Base-by-base conservation (phyloP, 1,140 invertebrate species). In the Rhopalosiphum maidis region DNA sequence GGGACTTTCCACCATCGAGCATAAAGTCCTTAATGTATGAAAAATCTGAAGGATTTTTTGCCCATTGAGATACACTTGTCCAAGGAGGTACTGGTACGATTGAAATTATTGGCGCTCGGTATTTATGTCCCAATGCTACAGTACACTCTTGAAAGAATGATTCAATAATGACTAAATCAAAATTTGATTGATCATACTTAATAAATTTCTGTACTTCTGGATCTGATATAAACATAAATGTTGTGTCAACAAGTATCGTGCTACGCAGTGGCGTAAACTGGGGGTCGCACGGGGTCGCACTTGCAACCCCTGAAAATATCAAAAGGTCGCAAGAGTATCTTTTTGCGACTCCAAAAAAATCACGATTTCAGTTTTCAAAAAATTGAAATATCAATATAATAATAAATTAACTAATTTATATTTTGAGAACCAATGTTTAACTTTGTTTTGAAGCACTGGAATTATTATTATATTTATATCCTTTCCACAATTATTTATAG, bases 101-200 rank as follows among this genome's bases (percentile, higher is more conserved):
- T 5, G 30, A n/a, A n/a, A 94, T 82, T 37, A 94, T 25, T 35
- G 93, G 93, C 7, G 90, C 90, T 55, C 51, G 23, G 54, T 94
- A 94, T 68, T 90, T 93, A 94, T 95, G 94, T 0, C 95, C 95
- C 46, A 95, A 94, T 1, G 94, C 94, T 21, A 94, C 55, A 18
- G 93, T 94, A 15, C 90, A 87, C 37, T 94, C 94, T 25, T 86
- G 89, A 55, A 93, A 93, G 30, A 94, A 94, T n/a, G 94, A 51
- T 92, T 94, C 94, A 0, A 93, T 68, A 18, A 94, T 93, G 9
- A 94, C 85, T 37, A 94, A 82, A 92, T 94, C 94, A 51, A 94
- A 94, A 8, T 90, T 93, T n/a, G 51, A 93, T 41, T 55, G 68
- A 85, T 93, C 91, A 18, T 93, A 48, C 15, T 21, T 54, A 30